These are phyloP conservation scores for Smutsia gigantea DNA, from an alignment of 2,797 vertebrate species.

Conservation along the genomic window DNA sequence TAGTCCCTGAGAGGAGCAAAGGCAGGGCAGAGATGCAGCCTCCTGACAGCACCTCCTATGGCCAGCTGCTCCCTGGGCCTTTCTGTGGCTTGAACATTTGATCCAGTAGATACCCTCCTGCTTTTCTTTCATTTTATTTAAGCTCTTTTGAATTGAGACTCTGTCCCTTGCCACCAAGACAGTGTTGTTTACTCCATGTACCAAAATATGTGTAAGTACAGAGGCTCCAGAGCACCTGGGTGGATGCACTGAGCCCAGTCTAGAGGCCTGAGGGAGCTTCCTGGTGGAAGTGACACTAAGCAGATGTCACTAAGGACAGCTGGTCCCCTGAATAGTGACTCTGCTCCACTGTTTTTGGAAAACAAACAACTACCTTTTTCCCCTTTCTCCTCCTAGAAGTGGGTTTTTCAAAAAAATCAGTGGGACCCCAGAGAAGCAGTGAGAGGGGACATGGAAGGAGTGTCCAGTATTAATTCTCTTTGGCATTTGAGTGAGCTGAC, in stretches of 20 bases:
- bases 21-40: not conserved
- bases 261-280: not conserved
- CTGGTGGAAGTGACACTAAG: not conserved
- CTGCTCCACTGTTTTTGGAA: not conserved
- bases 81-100: not conserved
- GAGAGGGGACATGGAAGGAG: not conserved
- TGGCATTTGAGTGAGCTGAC: not conserved
- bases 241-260: not conserved
- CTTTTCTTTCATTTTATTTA: not conserved
- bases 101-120: not conserved
- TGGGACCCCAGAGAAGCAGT: too few relatives aligned
- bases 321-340: not conserved
- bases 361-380: not conserved
- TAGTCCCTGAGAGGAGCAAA: not conserved
- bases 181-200: not conserved
- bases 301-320: too few relatives aligned
- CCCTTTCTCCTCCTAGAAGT: not conserved
- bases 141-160: not conserved
- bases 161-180: not conserved
- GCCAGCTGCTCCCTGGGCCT: not conserved
- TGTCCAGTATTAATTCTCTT: not conserved
- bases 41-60: fast-evolving
- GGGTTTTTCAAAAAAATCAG: not conserved
- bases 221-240: too few relatives aligned
- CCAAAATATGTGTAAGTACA: not conserved